Evolutionary conservation across 2,113 vertebrate species (phyloP).

Genomic region (Eudyptes chrysolophus): DNA sequence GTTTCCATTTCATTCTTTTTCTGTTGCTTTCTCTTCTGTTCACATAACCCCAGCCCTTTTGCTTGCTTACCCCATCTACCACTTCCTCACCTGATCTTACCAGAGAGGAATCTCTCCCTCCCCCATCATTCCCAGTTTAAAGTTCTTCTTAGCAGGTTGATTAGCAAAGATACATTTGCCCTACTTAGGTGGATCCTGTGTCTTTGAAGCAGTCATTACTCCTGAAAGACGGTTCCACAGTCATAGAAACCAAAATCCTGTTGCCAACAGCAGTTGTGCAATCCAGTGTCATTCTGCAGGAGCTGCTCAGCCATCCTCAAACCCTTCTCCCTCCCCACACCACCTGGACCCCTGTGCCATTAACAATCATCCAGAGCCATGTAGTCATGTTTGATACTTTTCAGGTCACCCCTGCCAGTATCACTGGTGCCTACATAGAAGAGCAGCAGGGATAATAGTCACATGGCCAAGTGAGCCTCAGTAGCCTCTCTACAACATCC

Average conservation of each 20-base stretch:
- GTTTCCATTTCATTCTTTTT: neutral
- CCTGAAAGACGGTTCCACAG: neutral
- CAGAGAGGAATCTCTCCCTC: neutral
- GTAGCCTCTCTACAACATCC: neutral
- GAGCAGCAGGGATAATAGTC: neutral
- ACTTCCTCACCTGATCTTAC: neutral
- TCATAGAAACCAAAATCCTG: neutral
- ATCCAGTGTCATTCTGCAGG: neutral
- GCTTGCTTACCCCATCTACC: neutral
- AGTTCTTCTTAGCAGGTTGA: neutral
- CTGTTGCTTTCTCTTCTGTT: neutral
- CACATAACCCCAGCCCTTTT: neutral
- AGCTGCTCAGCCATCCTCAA: neutral
- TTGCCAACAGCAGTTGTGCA: neutral
- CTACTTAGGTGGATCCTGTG: neutral
- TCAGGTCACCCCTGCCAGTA: neutral
- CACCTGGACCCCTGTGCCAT: neutral
- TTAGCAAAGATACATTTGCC: neutral
- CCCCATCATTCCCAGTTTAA: neutral
- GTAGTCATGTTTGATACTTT: neutral
- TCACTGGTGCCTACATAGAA: neutral
- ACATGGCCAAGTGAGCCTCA: neutral
- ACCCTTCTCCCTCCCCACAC: neutral
- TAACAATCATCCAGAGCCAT: neutral
- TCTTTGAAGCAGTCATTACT: neutral